Evolutionary conservation across 2,888 invertebrate genomes (phyloP).

Genomic region (Heliconius hortense): DNA sequence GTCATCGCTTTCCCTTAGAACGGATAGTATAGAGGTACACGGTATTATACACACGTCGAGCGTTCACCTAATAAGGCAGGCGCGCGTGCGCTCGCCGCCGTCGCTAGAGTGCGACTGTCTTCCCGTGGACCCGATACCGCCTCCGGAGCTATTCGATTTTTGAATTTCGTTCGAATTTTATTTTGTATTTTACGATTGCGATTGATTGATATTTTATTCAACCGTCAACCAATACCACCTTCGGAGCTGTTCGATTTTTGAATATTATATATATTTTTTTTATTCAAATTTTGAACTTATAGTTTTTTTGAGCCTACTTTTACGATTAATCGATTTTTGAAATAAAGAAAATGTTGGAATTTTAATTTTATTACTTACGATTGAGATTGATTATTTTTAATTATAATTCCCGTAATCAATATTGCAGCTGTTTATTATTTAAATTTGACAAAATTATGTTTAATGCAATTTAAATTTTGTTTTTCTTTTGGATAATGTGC

Average conservation of each 20-base stretch:
- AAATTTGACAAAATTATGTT: too few relatives aligned
- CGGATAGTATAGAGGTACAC: slow-evolving; percentile 51
- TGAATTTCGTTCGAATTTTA: slow-evolving; percentile 42
- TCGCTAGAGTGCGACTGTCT: slow-evolving; percentile 57
- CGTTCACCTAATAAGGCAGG: slow-evolving; percentile 48
- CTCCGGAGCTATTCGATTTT: slow-evolving; percentile 74
- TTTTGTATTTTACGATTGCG: background rate
- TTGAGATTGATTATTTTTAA: background rate
- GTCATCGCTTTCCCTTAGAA: slow-evolving; percentile 63
- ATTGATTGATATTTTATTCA: background rate
- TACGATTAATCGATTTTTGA: background rate
- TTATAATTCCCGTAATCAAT: background rate
- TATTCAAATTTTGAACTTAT: background rate
- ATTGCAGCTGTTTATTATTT: too few relatives aligned
- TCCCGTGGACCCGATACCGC: slow-evolving; percentile 69
- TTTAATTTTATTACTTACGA: background rate
- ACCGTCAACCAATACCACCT: slow-evolving; percentile 66
- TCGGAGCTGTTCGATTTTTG: slow-evolving; percentile 74
- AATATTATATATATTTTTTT: slow-evolving; percentile 22
- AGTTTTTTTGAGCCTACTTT: background rate
- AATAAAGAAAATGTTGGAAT: background rate
- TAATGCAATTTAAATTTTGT: too few relatives aligned
- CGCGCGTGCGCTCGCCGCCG: slow-evolving; percentile 36
- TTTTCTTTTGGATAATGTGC: too few relatives aligned
- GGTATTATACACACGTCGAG: slow-evolving; percentile 52